A percentile compares a stretch with the other conserved stretches of the same genome.
phyloP scores from a whole-genome alignment of 2,797 vertebrate species.

The Microctenopoma stevenorrisi region DNA sequence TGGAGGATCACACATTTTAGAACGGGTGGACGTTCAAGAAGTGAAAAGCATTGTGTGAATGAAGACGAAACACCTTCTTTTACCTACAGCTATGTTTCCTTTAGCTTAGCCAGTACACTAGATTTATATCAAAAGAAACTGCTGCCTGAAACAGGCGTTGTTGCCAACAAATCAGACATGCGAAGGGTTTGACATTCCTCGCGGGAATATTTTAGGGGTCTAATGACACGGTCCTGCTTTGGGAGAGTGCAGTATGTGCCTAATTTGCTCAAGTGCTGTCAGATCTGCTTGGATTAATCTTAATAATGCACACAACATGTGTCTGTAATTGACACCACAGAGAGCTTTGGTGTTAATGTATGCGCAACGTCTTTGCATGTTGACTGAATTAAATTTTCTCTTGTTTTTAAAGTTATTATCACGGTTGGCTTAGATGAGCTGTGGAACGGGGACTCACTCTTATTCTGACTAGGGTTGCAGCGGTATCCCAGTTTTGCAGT shows the following conservation, averaged over 20 bases:
- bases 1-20: conserved; percentile 20
- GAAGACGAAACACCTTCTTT: conserved; percentile 2
- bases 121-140: conserved; percentile 7
- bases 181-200: conserved; percentile 22
- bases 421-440: conserved; percentile 12
- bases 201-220: conserved; percentile 21
- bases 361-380: conserved; percentile 34
- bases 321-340: conserved; percentile 36
- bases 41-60: neutral
- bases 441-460: neutral
- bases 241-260: neutral
- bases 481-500: too few relatives aligned
- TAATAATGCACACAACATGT: conserved; percentile 36
- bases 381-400: conserved; percentile 47
- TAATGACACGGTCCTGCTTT: conserved; percentile 23
- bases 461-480: too few relatives aligned
- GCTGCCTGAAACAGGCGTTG: conserved; percentile 11
- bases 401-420: conserved; percentile 14
- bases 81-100: neutral
- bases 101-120: neutral
- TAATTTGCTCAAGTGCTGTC: conserved; percentile 55
- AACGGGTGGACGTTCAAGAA: conserved; percentile 33
- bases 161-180: conserved; percentile 14
- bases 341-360: conserved; percentile 29
- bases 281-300: conserved; percentile 47